Evolutionary conservation across 2,113 vertebrate species (phyloP).

Genomic region (Hippoglossus stenolepis): DNA sequence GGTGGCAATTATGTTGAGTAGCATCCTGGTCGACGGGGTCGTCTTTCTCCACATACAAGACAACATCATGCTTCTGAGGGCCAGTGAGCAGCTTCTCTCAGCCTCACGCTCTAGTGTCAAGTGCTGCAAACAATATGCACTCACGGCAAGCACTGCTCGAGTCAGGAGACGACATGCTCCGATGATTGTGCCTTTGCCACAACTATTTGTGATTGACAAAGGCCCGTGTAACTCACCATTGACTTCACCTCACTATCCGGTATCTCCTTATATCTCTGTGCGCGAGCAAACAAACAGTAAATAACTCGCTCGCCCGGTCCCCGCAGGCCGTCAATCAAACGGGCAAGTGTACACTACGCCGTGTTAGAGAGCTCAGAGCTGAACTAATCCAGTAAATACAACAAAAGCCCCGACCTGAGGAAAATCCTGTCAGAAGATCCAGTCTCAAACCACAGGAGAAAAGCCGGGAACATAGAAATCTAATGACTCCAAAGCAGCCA

Average conservation of each 20-base stretch:
- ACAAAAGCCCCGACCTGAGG: slow-evolving; percentile 68
- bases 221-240: slow-evolving; percentile 59
- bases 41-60: slow-evolving; percentile 62
- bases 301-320: slow-evolving; percentile 59
- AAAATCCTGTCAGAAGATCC: slow-evolving; percentile 69
- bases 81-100: slow-evolving; percentile 72
- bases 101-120: slow-evolving; percentile 72
- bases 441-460: slow-evolving; percentile 69
- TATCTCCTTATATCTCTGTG: slow-evolving; percentile 56
- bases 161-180: slow-evolving; percentile 68
- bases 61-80: slow-evolving; percentile 66
- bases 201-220: slow-evolving; percentile 77
- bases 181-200: slow-evolving; percentile 66
- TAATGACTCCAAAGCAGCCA: slow-evolving; percentile 75
- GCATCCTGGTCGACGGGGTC: slow-evolving; percentile 37
- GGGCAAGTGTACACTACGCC: slow-evolving; percentile 61
- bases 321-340: slow-evolving; percentile 66
- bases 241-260: slow-evolving; percentile 62
- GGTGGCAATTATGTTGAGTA: slow-evolving; percentile 62
- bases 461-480: slow-evolving; percentile 63
- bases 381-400: slow-evolving; percentile 80
- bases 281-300: slow-evolving; percentile 73
- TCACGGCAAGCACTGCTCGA: slow-evolving; percentile 75
- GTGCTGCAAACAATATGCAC: slow-evolving; percentile 83
- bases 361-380: slow-evolving; percentile 71